Conservation (phyloP, 2,797 vertebrate genomes). For the Helicolenus hilgendorfi region DNA sequence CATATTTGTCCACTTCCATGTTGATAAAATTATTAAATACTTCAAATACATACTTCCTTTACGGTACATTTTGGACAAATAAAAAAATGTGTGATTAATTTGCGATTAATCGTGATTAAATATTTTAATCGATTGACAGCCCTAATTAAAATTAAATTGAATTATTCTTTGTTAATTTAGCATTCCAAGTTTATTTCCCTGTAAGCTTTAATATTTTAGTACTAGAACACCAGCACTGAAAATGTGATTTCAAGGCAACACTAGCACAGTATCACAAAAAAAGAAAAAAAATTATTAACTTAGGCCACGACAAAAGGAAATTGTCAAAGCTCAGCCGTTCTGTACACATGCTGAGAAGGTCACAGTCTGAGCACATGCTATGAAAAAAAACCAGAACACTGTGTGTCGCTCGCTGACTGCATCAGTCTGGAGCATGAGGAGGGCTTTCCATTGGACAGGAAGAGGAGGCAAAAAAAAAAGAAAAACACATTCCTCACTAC, state of each 20-base stretch:
- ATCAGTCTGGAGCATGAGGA: slow-evolving; percentile 35
- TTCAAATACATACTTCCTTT: too few species aligned
- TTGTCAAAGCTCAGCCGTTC: neutral
- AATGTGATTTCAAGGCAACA: neutral
- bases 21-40: too few species aligned
- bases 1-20: too few species aligned
- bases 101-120: too few species aligned
- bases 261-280: neutral
- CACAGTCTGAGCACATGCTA: slow-evolving; percentile 12
- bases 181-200: neutral
- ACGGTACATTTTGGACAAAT: too few species aligned
- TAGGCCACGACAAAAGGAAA: neutral
- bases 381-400: neutral
- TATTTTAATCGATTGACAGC: too few species aligned
- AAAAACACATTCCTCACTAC: slow-evolving; percentile 61
- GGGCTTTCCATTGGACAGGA: slow-evolving; percentile 51
- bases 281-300: neutral
- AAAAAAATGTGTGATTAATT: too few species aligned
- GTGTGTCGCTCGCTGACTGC: slow-evolving; percentile 36
- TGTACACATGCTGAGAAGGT: slow-evolving; percentile 17
- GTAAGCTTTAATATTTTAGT: neutral
- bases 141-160: too few species aligned
- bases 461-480: neutral
- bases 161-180: neutral
- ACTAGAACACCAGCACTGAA: neutral